Evolutionary conservation across 2,797 vertebrate genomes (phyloP).

Genomic region (Antrozous pallidus): DNA sequence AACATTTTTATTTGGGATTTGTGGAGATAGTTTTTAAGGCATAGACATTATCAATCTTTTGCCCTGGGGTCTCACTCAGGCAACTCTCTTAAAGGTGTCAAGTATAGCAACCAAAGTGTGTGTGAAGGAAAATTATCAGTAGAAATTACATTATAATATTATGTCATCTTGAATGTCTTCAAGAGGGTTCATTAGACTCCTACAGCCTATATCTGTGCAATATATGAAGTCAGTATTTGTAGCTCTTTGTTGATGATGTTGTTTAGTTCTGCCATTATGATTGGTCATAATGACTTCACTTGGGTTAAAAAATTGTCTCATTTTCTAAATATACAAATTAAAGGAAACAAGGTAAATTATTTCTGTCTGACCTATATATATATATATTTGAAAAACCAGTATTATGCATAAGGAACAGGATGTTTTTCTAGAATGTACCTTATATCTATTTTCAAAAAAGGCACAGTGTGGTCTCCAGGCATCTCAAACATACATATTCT

Average conservation of each 20-base stretch:
- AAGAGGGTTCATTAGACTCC: not conserved
- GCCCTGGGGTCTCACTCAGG: not conserved
- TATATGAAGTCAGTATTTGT: slow-evolving; percentile 15
- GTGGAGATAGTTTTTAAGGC: not conserved
- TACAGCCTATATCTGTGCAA: not conserved
- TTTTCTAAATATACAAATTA: slow-evolving; percentile 51
- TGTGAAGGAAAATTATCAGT: slow-evolving; percentile 35
- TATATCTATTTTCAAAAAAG: slow-evolving; percentile 48
- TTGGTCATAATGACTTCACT: slow-evolving; percentile 14
- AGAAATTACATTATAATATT: slow-evolving; percentile 16
- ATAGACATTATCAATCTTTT: slow-evolving; percentile 1
- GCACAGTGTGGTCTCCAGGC: not conserved
- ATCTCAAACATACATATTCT: slow-evolving; percentile 22
- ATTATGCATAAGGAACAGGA: not conserved
- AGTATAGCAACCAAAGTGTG: not conserved
- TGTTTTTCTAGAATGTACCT: slow-evolving; percentile 34
- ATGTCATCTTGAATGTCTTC: not conserved
- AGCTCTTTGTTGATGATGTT: not conserved
- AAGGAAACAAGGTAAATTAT: slow-evolving; percentile 16
- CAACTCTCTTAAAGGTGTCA: not conserved
- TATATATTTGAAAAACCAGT: slow-evolving; percentile 25
- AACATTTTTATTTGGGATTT: slow-evolving; percentile 16
- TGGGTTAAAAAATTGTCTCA: not conserved
- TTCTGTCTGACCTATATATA: not conserved
- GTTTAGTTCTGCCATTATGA: not conserved